Evolutionary conservation across 53 echinoderm and acorn worm genomes (phyloP), one percentile per base, ranked within the genome.

Genomic region (Arbacia lixula): DNA sequence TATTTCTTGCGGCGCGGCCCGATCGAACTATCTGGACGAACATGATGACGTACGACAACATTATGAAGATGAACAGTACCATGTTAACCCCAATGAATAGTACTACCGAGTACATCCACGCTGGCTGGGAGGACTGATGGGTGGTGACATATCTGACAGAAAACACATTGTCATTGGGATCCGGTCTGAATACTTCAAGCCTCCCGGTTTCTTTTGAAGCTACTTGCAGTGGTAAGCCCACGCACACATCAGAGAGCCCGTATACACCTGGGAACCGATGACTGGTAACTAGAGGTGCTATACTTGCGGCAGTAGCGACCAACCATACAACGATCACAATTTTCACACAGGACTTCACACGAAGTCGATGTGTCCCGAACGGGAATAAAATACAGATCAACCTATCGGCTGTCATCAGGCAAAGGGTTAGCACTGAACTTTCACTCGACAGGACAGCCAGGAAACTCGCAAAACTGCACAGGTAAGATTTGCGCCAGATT

Each of bases 1-100:
- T n/a, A 24, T 71, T 80, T 17, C 36, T 19, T 1, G 63, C 60
- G 1, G 43, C 53, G 19, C 36, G 52, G 3, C 57, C 28, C 3
- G 89, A 73, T 19, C 40, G 54, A 54, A 28, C 84, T 0, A 84
- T 74, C 16, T 69, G 38, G 9, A 88, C 30, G 37, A 88, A 88
- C 60, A 88, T 84, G 27, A 61, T 46, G 55, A 73, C 35, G 37
- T 88, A 88, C 28, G 61, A 84, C 17, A 88, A 11, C 11, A 84
- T 35, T 4, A 88, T 88, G 12, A 84, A 25, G 1, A 84, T 5
- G 55, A 88, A 88, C 0, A 50, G 49, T 32, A 74, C 5, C 84
- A 84, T 31, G 38, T 88, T 88, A 3, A 88, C 16, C 14, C 84
- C 84, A 3, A 88, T 49, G 28, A 88, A 88, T 4, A 73, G 29